phyloP scores from a whole-genome alignment of 2,113 vertebrate species.

The Haemorhous mexicanus region DNA sequence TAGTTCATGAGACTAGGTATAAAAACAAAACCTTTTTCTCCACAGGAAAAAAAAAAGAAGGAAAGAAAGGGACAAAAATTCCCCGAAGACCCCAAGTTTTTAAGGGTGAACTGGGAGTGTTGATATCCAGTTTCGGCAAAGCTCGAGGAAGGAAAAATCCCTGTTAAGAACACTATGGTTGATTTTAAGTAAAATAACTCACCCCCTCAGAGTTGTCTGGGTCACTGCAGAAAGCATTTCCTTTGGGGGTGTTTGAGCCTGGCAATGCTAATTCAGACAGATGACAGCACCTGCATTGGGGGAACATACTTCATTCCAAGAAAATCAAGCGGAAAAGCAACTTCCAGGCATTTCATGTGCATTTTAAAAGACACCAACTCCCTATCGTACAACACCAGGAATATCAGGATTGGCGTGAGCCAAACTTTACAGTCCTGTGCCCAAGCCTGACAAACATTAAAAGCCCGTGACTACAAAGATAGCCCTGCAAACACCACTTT shows the following conservation, averaged over 20 bases:
- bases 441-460: background rate
- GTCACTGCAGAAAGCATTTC: background rate
- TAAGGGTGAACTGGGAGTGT: background rate
- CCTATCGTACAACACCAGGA: background rate
- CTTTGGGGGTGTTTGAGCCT: background rate
- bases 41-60: background rate
- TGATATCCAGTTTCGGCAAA: background rate
- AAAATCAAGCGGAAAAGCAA: background rate
- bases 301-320: background rate
- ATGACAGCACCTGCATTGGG: background rate
- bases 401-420: background rate
- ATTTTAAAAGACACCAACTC: background rate
- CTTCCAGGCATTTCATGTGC: background rate
- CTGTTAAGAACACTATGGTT: background rate
- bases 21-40: background rate
- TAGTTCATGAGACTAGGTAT: background rate
- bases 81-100: background rate
- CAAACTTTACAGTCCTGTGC: background rate
- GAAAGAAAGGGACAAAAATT: background rate
- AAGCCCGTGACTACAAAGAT: background rate
- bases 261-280: background rate
- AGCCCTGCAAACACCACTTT: slow-evolving; percentile 14
- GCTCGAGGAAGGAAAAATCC: background rate
- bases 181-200: slow-evolving; percentile 5
- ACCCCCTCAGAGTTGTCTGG: background rate